Evolutionary conservation across 2,113 vertebrate species (phyloP).

Genomic region (Chloropsis cyanopogon): DNA sequence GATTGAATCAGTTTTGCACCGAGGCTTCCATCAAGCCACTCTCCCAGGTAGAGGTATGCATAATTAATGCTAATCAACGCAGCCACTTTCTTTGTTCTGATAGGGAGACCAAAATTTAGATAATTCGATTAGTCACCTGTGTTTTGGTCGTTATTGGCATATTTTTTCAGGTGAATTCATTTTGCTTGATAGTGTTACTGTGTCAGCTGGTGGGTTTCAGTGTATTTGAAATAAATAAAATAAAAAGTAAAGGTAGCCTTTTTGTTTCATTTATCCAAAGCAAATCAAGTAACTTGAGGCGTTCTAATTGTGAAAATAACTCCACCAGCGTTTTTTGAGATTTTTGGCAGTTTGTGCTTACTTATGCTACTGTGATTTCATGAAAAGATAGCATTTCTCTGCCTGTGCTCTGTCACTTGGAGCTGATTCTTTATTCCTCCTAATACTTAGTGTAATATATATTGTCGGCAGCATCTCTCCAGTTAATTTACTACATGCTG

Average conservation of each 20-base stretch:
- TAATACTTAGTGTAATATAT: not conserved
- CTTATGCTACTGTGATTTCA: not conserved
- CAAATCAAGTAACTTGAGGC: not conserved
- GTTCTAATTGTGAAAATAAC: not conserved
- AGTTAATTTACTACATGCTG: not conserved
- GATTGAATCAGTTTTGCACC: conserved; percentile 76
- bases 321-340: not conserved
- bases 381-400: not conserved
- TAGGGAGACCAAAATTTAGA: conserved; percentile 23
- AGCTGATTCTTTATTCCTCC: not conserved
- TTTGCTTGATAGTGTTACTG: not conserved
- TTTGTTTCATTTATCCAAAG: not conserved
- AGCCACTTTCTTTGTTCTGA: conserved; percentile 68
- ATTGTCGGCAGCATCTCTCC: not conserved
- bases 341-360: not conserved
- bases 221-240: not conserved
- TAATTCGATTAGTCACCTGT: not conserved
- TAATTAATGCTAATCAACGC: conserved; percentile 73
- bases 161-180: not conserved
- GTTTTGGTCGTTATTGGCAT: not conserved
- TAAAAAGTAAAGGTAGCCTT: not conserved
- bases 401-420: not conserved
- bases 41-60: conserved; percentile 76
- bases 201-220: not conserved
- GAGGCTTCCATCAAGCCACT: conserved; percentile 72